Evolutionary conservation across 1,140 invertebrate species (phyloP).

Genomic region (Dendroctonus valens): DNA sequence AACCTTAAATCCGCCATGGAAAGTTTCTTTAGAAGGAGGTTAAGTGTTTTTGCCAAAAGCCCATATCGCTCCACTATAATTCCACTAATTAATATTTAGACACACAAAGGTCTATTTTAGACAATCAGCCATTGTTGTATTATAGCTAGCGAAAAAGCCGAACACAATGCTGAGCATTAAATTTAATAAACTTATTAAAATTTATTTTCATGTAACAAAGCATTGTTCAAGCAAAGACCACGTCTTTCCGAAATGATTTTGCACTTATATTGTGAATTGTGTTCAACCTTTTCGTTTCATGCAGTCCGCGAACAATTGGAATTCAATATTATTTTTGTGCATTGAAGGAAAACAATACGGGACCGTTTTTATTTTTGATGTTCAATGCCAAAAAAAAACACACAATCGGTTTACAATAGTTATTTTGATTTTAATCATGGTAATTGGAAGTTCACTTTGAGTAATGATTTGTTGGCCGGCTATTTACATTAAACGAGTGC

Average conservation of each 20-base stretch:
- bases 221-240: conserved; percentile 22
- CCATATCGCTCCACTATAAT: conserved; percentile 1
- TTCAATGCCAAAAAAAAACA: neutral
- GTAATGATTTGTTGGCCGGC: neutral
- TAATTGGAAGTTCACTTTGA: conserved; percentile 9
- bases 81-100: conserved; percentile 21
- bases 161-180: conserved; percentile 27
- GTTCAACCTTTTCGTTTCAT: conserved; percentile 8
- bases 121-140: conserved; percentile 30
- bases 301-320: conserved; percentile 8
- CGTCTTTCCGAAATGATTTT: conserved; percentile 31
- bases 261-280: conserved; percentile 27
- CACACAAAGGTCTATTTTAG: conserved; percentile 23
- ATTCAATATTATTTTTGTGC: conserved; percentile 19
- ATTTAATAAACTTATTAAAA: conserved; percentile 33
- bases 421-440: conserved; percentile 11
- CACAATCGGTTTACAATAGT: conserved; percentile 1
- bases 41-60: neutral
- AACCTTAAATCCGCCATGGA: no score
- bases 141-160: conserved; percentile 5
- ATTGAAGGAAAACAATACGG: conserved; percentile 16
- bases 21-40: no score
- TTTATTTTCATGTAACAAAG: conserved; percentile 23
- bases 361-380: neutral
- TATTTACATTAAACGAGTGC: no score